Evolutionary conservation across 2,797 vertebrate genomes (phyloP).

Genomic region (Parauchenoglanis ngamensis): DNA sequence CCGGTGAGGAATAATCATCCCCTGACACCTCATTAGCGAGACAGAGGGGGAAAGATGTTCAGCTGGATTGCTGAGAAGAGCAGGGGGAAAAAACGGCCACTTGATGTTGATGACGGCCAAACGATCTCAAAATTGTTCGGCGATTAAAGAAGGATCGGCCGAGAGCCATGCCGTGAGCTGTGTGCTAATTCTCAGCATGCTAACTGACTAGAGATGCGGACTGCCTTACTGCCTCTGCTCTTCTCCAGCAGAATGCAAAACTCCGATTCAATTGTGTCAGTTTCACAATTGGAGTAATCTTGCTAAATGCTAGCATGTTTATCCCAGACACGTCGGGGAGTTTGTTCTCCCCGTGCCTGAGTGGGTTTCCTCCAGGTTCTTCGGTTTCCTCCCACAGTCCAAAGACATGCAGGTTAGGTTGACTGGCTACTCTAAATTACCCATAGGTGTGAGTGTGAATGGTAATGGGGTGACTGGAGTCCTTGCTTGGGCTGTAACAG

Average conservation of each 20-base stretch:
- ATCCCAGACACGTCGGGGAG: too few species aligned
- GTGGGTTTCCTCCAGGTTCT: too few species aligned
- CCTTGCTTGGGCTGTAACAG: too few species aligned
- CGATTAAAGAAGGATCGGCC: conserved; percentile 42
- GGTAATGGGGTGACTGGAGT: too few species aligned
- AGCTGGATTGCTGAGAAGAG: conserved; percentile 11
- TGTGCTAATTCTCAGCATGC: conserved; percentile 10
- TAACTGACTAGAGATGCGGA: not conserved
- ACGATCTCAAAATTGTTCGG: conserved; percentile 35
- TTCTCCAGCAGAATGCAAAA: not conserved
- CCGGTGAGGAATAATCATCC: conserved; percentile 27
- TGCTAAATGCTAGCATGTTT: not conserved
- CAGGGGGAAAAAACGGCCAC: not conserved
- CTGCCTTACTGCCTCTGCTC: not conserved
- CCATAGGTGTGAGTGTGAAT: too few species aligned
- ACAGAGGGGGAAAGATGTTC: conserved; percentile 45
- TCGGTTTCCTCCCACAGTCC: too few species aligned
- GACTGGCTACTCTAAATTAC: too few species aligned
- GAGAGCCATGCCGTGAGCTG: not conserved
- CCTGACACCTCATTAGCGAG: conserved; percentile 54
- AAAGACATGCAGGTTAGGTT: too few species aligned
- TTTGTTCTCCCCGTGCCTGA: too few species aligned
- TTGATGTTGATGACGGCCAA: conserved; percentile 7
- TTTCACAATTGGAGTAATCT: not conserved
- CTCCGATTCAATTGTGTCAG: not conserved